Evolutionary conservation across 2,797 vertebrate genomes (phyloP), one percentile per base, ranked within the genome.

Genomic region (Acanthis flammea): DNA sequence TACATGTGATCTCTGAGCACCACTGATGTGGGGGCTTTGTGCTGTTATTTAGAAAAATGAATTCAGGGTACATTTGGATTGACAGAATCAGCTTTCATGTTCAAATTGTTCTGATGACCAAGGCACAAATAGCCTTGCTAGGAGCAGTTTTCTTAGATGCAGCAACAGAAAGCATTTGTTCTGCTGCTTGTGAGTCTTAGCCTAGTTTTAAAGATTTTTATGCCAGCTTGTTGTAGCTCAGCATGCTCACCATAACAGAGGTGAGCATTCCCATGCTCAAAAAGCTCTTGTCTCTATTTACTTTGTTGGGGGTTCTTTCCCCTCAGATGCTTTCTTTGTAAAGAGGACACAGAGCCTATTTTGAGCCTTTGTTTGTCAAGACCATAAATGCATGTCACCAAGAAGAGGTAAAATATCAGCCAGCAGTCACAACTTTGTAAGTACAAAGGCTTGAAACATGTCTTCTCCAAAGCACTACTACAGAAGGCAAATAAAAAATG

Each of bases 321-420:
- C 22, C 65, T 72, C 62, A 62, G 62, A 78, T 68, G 37, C 50
- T 92, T 73, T 61, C 41, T 44, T 50, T 53, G 50, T 57, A 61
- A 94, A 70, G 61, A 92, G 55, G 71, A 67, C 57, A 37, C 27
- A 7, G 42, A 77, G 63, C 61, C 62, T 82, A 27, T 95, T 93
- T 94, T 87, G 90, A 85, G 68, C 42, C 45, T 71, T 71, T 60
- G 23, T 80, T 90, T 95, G 90, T 87, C 81, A 85, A 60, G 77
- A 53, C n/a, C 18, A 53, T 63, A 78, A 82, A 63, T 45, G n/a
- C 15, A 6, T 19, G 65, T 86, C 81, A 47, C 42, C 4, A 7
- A 31, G 60, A 74, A 71, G 77, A 94, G 48, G 48, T 5, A 8
- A 89, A 82, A 42, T 39, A 53, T 57, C 87, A 83, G 30, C 72